Percentiles rank a stretch among this genome's conserved stretches.
phyloP scores from a whole-genome alignment of 2,797 vertebrate species.

The Harpagifer antarcticus region DNA sequence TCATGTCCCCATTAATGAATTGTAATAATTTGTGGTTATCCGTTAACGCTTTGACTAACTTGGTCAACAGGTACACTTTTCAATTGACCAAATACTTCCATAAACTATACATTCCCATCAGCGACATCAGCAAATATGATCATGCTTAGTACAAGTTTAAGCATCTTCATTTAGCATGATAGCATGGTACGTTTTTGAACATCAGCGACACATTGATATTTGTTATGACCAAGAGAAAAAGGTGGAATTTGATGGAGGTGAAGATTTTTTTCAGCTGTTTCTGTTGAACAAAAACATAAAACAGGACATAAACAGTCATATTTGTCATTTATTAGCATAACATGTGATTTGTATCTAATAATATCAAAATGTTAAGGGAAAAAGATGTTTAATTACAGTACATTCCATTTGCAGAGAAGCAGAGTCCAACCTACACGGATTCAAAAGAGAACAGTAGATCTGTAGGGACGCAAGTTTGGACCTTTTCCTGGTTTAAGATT shows the following conservation, averaged over 20 bases:
- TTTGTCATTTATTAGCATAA: conserved; percentile 86
- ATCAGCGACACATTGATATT: no score
- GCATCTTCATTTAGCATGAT: no score
- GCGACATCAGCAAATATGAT: neutral
- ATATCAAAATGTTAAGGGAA: conserved; percentile 80
- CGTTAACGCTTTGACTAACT: neutral
- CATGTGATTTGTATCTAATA: conserved; percentile 76
- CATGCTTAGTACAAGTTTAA: neutral
- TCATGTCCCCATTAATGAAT: neutral
- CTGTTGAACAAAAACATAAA: conserved; percentile 28
- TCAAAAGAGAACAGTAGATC: conserved; percentile 64
- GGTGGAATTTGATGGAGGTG: no score
- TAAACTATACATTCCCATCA: neutral
- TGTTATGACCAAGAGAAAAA: no score
- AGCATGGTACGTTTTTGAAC: no score
- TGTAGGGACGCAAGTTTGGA: conserved; percentile 47
- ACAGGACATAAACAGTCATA: conserved; percentile 69
- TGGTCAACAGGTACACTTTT: neutral
- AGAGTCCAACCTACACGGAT: conserved; percentile 66
- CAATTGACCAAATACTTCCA: neutral
- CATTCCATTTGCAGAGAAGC: conserved; percentile 80
- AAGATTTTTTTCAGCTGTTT: neutral
- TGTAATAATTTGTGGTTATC: neutral
- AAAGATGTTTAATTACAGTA: conserved; percentile 78
- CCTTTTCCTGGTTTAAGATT: conserved; percentile 59